Percentiles rank a stretch among this genome's conserved stretches.
phyloP scores from a whole-genome alignment of 2,113 vertebrate genomes.

The Oncorhynchus tshawytscha region DNA sequence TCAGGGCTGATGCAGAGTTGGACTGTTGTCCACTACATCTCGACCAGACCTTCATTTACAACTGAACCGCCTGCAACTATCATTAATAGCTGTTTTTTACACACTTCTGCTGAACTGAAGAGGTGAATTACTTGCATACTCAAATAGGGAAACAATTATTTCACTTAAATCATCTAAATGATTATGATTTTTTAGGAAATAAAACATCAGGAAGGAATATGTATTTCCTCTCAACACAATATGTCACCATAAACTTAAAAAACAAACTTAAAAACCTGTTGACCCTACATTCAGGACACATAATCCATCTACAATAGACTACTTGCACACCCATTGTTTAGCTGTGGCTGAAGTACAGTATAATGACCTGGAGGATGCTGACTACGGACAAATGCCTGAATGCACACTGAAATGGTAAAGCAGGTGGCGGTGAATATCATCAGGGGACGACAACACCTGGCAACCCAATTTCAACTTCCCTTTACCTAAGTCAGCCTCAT shows the following conservation, averaged over 20 bases:
- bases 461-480: slow-evolving; percentile 29
- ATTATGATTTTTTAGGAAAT: no score
- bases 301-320: background rate
- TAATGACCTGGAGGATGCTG: slow-evolving; percentile 1
- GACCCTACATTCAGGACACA: background rate
- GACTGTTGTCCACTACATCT: background rate
- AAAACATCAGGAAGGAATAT: background rate
- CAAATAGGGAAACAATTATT: no score
- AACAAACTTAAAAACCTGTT: background rate
- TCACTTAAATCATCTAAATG: no score
- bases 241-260: no score
- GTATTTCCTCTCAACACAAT: background rate
- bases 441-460: slow-evolving; percentile 17
- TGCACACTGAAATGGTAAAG: slow-evolving; percentile 13
- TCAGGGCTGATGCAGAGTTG: background rate
- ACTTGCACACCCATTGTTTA: background rate
- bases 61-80: background rate
- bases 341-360: background rate
- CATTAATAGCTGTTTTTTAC: background rate
- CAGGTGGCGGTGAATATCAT: slow-evolving; percentile 25
- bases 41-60: background rate
- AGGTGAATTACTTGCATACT: background rate
- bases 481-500: slow-evolving; percentile 24
- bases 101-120: background rate
- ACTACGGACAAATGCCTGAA: slow-evolving; percentile 8